A percentile compares a stretch with the other conserved stretches of the same genome.
phyloP scores from a whole-genome alignment of 2,113 vertebrate species.

The Apaloderma vittatum region DNA sequence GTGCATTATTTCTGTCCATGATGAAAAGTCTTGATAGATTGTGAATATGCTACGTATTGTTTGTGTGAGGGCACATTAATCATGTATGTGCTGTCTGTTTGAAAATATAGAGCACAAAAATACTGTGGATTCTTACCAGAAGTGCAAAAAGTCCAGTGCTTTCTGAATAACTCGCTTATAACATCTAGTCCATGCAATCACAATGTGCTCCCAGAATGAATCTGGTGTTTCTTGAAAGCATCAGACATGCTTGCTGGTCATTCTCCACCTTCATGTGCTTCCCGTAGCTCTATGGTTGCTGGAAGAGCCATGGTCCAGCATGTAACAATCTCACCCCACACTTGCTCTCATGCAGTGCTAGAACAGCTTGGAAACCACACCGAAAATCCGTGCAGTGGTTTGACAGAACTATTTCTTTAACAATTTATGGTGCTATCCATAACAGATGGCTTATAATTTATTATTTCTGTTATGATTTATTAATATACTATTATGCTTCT shows the following conservation, averaged over 20 bases:
- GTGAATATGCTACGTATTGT: background rate
- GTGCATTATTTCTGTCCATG: background rate
- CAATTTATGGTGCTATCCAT: background rate
- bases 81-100: background rate
- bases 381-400: background rate
- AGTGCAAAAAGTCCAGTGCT: background rate
- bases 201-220: background rate
- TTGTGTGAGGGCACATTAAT: background rate
- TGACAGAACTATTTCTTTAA: background rate
- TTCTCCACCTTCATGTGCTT: background rate
- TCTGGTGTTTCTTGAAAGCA: background rate
- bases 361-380: background rate
- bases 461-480: slow-evolving; percentile 25
- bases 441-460: background rate
- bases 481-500: background rate
- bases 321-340: background rate
- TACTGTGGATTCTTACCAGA: background rate
- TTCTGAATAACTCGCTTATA: background rate
- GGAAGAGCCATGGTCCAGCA: background rate
- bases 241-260: background rate
- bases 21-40: background rate
- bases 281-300: background rate
- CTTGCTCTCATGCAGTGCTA: background rate
- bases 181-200: background rate
- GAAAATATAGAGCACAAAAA: background rate